Evolutionary conservation across 2,113 vertebrate species (phyloP).

Genomic region (Nibea albiflora): DNA sequence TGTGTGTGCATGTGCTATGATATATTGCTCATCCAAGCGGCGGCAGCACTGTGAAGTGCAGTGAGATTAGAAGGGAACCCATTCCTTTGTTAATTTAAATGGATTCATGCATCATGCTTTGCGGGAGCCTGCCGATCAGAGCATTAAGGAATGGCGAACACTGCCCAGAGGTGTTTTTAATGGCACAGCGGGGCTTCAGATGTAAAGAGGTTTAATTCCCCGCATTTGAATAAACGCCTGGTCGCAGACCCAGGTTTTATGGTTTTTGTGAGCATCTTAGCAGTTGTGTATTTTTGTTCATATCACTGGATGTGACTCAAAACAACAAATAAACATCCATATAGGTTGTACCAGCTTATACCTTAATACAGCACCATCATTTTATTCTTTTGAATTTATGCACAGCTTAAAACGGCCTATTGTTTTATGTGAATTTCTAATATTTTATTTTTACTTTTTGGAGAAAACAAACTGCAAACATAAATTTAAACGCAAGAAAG

Average conservation of each 20-base stretch:
- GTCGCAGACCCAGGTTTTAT: conserved; percentile 29
- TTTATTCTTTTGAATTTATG: neutral
- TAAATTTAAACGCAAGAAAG: neutral
- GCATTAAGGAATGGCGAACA: conserved; percentile 90
- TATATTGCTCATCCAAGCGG: conserved; percentile 95
- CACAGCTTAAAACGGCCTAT: neutral
- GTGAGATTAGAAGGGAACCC: conserved; percentile 94
- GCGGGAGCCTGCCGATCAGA: conserved; percentile 90
- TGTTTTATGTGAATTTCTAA: neutral
- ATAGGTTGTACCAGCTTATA: neutral
- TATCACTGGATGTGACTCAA: neutral
- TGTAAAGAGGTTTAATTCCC: conserved; percentile 74
- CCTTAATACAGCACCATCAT: neutral
- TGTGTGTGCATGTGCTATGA: conserved; percentile 85
- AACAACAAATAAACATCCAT: too few species aligned
- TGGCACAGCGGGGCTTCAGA: conserved; percentile 91
- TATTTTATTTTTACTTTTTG: neutral
- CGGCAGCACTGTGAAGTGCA: conserved; percentile 91
- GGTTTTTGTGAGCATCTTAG: conserved; percentile 35
- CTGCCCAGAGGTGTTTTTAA: conserved; percentile 98
- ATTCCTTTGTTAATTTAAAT: conserved; percentile 99
- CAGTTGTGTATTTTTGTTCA: conserved; percentile 8
- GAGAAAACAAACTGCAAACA: neutral
- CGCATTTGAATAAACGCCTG: conserved; percentile 66
- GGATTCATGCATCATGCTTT: conserved; percentile 99